Percentiles rank a stretch among this genome's conserved stretches.
Evolutionary conservation across 2,113 vertebrate species (phyloP).

Genomic region (Eleginops maclovinus): DNA sequence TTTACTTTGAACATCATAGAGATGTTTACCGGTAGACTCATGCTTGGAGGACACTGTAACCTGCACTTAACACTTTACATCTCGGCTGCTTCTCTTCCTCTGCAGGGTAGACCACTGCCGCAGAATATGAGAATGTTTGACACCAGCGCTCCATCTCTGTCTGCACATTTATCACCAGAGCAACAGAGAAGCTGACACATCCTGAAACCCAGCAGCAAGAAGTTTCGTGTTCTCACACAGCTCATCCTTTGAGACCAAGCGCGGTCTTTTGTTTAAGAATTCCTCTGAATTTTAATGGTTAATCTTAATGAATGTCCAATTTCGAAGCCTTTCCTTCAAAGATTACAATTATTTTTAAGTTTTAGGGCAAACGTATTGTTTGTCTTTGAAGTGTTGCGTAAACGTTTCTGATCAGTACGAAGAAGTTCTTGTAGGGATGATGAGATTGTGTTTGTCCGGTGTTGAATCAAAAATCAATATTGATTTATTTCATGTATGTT

Average conservation of each 20-base stretch:
- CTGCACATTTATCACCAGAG: constrained; percentile 15
- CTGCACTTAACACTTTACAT: constrained; percentile 25
- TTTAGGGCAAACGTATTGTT: no score
- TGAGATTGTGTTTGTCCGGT: no score
- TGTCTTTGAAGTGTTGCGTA: no score
- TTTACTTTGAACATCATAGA: constrained; percentile 47
- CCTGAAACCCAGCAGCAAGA: background rate
- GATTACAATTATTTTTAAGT: no score
- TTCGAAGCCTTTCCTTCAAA: no score
- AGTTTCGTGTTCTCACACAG: background rate
- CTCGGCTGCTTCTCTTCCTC: constrained; percentile 3
- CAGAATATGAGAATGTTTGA: constrained; percentile 8
- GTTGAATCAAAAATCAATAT: no score
- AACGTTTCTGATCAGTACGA: no score
- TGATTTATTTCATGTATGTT: no score
- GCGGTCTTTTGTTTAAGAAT: no score
- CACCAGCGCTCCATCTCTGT: background rate
- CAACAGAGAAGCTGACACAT: background rate
- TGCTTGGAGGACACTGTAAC: constrained; percentile 25
- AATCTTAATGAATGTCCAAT: no score
- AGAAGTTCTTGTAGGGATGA: no score
- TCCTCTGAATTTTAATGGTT: no score
- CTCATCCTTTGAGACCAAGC: background rate
- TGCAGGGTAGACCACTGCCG: background rate
- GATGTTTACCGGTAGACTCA: constrained; percentile 19